Base-by-base conservation (phyloP, 2,113 vertebrate genomes). In the Microcebus jonahi region DNA sequence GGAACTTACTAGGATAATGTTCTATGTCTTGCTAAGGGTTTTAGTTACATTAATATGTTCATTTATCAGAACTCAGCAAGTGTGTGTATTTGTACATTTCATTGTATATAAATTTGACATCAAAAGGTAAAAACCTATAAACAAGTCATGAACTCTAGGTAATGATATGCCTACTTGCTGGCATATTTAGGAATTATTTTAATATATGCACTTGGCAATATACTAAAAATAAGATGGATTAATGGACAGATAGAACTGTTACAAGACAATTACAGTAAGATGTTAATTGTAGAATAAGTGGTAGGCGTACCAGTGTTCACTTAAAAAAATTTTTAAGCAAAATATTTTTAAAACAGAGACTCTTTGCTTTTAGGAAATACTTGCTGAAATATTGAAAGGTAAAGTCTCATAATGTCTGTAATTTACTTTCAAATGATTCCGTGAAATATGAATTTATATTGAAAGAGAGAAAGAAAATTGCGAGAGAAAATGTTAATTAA, bases 51-150 rank as follows among this genome's bases (percentile, higher is more conserved):
- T 25, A 61, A 53, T 57, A 36, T 71, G 21, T 73, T 61, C 31
- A 55, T 31, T 85, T 96, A 87, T 92, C 65, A 81, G 57, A 85
- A 90, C 50, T 90, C 57, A 75, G 31, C 39, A 90, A 36, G 73
- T 48, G 20, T 59, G 57, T 6, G 23, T 36, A 73, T 65, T 90
- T 68, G 15, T 70, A 39, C 27, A 61, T 92, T 89, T 85, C 25
- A 85, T 85, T 39, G 12, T 68, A 36, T 83, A 7, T 89, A 92
- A 93, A 73, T 75, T 81, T 86, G 65, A 73, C 10, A 76, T 63
- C 4, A 88, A 77, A 91, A 91, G 76, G 73, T 71, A 91, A 67
- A 71, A 82, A 59, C 14, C 6, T 53, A 8, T 83, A 48, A 48
- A 61, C 29, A 68, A 59, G 34, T 80, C 31, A 18, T 82, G 42